These are phyloP conservation scores for Darevskia nairensis DNA, from an alignment of 2,797 vertebrate species.

Conservation along the genomic window DNA sequence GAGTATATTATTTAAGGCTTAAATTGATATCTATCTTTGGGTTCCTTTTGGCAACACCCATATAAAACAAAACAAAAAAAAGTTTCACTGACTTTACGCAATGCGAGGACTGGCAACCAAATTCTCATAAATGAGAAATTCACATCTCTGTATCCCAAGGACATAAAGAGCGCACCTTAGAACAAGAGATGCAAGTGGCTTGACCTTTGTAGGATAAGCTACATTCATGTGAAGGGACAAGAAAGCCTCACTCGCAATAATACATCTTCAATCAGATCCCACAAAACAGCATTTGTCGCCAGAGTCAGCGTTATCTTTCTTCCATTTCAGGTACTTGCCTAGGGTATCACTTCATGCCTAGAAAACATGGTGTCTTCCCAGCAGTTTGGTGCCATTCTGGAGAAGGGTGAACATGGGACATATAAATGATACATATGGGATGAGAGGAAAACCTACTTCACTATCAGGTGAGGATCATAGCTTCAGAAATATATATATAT, in stretches of 20 bases:
- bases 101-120: neutral
- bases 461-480: no score
- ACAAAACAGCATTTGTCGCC: neutral
- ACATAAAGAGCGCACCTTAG: neutral
- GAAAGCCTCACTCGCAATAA: neutral
- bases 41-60: conserved; percentile 4
- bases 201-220: neutral
- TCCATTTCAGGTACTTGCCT: neutral
- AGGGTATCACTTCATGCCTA: neutral
- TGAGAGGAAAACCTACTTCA: no score
- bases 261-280: neutral
- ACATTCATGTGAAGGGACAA: neutral
- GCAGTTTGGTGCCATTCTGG: neutral
- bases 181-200: neutral
- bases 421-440: no score
- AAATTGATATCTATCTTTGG: neutral
- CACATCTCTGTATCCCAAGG: neutral
- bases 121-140: neutral
- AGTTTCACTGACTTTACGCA: neutral
- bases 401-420: no score
- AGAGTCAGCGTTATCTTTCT: no score
- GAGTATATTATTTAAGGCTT: conserved; percentile 8
- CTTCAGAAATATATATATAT: no score
- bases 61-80: neutral
- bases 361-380: neutral